Conservation (phyloP, 2,113 vertebrate species). For the Sula dactylatra region DNA sequence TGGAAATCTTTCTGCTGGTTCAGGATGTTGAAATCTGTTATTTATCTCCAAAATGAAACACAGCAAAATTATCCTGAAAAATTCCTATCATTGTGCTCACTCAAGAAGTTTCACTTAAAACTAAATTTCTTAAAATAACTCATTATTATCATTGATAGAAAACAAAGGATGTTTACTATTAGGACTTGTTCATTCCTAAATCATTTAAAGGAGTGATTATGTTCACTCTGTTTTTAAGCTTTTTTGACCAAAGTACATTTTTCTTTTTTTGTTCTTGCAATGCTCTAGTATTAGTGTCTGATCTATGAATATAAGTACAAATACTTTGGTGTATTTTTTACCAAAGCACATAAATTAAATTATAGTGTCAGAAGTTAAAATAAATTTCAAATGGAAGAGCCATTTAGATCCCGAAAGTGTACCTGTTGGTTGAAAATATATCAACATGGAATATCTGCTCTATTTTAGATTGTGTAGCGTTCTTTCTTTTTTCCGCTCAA, state of each 20-base stretch:
- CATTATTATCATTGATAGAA: neutral
- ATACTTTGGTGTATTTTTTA: neutral
- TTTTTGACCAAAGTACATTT: neutral
- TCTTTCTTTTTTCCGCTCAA: fast-evolving
- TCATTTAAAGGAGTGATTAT: neutral
- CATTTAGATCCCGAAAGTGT: neutral
- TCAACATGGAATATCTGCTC: neutral
- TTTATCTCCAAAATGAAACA: neutral
- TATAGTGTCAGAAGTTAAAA: neutral
- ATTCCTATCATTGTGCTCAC: neutral
- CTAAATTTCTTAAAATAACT: neutral
- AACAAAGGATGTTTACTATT: neutral
- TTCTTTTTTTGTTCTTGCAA: neutral
- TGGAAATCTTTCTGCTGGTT: neutral
- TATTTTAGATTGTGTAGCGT: neutral
- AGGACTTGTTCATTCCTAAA: neutral
- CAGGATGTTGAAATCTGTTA: neutral
- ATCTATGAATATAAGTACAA: neutral
- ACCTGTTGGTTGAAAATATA: neutral
- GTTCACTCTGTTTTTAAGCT: neutral
- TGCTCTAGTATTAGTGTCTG: neutral
- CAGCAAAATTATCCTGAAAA: neutral
- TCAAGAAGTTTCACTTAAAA: neutral
- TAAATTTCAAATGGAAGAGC: neutral
- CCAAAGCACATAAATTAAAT: neutral